Evolutionary conservation across 2,113 vertebrate species (phyloP), one percentile per base, ranked within the genome.

Genomic region (Tetrax tetrax): DNA sequence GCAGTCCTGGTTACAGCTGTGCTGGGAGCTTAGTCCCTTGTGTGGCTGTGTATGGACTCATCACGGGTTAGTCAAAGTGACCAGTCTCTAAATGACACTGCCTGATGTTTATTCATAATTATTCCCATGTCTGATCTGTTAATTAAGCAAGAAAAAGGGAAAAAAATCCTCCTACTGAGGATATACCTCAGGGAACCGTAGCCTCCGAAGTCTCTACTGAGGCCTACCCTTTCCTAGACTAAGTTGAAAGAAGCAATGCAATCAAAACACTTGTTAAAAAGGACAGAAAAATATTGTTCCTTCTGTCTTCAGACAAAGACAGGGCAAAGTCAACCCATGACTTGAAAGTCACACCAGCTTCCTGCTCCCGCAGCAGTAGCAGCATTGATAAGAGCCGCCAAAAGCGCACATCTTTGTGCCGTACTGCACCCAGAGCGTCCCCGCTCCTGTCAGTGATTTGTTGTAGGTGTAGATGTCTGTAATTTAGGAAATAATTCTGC

Each of bases 81-180:
- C 92, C 93, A 56, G 56, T 56, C 80, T 93, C 64, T 68, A 82
- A 93, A 22, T 75, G 77, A 60, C 72, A 33, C 81, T 76, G 57
- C 72, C 88, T 92, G 76, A 87, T 93, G 77, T 87, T 96, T 96
- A 84, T 96, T 96, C 83, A 93, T 90, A 60, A 45, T 77, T 89
- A 87, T 78, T 64, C 63, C 64, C 47, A 22, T 38, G 37, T 87
- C 72, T 79, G 61, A 95, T 93, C 90, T 79, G 38, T 81, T 95
- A 92, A 95, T 95, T 95, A 92, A 75, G 51, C 76, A 89, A 66
- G 82, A 60, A 90, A 92, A 91, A 88, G 9, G n/a, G 0, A 2
- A 10, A 56, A 61, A 66, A 25, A 13, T 43, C 61, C 28, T 94
- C 3, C 84, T 63, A 7, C 74, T 41, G 28, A 87, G 72, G 48